Percentiles rank a stretch among this genome's conserved stretches.
These are phyloP conservation scores for Argyresthia albistria DNA, from an alignment of 2,888 invertebrate genomes.

Conservation along the genomic window DNA sequence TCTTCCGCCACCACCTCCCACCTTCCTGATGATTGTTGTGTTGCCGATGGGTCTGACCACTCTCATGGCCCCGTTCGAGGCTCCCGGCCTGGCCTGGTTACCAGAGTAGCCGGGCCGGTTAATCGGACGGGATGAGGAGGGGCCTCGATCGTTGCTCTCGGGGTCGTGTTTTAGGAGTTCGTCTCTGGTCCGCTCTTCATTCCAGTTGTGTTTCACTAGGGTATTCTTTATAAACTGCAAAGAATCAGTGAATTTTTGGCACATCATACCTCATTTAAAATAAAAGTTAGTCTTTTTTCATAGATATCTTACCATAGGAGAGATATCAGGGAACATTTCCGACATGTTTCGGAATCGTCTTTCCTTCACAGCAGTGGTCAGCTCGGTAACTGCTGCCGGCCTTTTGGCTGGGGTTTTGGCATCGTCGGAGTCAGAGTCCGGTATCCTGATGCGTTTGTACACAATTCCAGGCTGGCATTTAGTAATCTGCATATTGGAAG, in stretches of 20 bases:
- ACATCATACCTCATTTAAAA: neutral
- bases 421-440: conserved; percentile 72
- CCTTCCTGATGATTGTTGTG: conserved; percentile 23
- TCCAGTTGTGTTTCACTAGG: conserved; percentile 67
- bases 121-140: conserved; percentile 29
- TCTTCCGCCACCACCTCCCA: conserved; percentile 45
- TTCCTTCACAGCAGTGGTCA: conserved; percentile 66
- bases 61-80: neutral
- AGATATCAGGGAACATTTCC: conserved; percentile 74
- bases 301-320: conserved; percentile 63
- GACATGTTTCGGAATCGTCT: conserved; percentile 74
- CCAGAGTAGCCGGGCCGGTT: neutral
- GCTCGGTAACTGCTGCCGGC: conserved; percentile 23
- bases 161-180: conserved; percentile 64
- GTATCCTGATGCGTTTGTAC: conserved; percentile 44
- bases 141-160: conserved; percentile 43
- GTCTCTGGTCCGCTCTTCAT: conserved; percentile 68
- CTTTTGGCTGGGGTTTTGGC: conserved; percentile 40
- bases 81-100: neutral
- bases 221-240: conserved; percentile 68
- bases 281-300: neutral
- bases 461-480: neutral
- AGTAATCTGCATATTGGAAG: neutral
- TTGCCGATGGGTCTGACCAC: conserved; percentile 14
- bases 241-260: neutral